Percentiles rank a stretch among this genome's conserved stretches.
These are phyloP conservation scores for Astyanax mexicanus DNA, from an alignment of 2,797 vertebrate genomes.

Conservation along the genomic window DNA sequence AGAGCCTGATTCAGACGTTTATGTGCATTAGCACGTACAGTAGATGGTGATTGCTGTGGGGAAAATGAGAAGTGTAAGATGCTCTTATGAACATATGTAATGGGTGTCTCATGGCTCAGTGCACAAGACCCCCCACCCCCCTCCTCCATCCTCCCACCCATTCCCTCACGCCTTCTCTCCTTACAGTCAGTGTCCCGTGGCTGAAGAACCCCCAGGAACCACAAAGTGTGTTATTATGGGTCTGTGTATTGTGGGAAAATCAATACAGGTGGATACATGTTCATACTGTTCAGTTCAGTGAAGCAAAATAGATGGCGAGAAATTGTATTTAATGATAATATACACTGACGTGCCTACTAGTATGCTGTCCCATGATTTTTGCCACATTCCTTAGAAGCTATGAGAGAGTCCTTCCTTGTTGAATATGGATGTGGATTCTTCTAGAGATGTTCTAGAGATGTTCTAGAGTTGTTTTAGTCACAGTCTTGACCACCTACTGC, in stretches of 20 bases:
- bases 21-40: conserved; percentile 63
- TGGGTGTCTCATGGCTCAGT: neutral
- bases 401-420: too few relatives aligned
- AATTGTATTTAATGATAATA: too few relatives aligned
- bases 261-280: conserved; percentile 1
- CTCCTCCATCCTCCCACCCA: neutral
- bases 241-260: conserved; percentile 2
- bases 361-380: too few relatives aligned
- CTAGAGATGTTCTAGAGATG: too few relatives aligned
- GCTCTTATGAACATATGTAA: neutral
- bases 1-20: conserved; percentile 72
- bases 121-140: neutral
- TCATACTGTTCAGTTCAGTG: neutral
- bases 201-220: neutral
- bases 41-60: conserved; percentile 29
- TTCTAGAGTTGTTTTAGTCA: too few relatives aligned
- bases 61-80: conserved; percentile 9
- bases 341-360: too few relatives aligned
- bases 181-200: neutral
- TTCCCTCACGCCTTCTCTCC: neutral
- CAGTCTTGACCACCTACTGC: too few relatives aligned
- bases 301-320: neutral
- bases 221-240: conserved; percentile 3
- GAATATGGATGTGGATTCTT: too few relatives aligned
- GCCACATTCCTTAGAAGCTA: too few relatives aligned